Evolutionary conservation across 1,140 invertebrate genomes (phyloP).

Genomic region (Venustaconcha ellipsiformis): DNA sequence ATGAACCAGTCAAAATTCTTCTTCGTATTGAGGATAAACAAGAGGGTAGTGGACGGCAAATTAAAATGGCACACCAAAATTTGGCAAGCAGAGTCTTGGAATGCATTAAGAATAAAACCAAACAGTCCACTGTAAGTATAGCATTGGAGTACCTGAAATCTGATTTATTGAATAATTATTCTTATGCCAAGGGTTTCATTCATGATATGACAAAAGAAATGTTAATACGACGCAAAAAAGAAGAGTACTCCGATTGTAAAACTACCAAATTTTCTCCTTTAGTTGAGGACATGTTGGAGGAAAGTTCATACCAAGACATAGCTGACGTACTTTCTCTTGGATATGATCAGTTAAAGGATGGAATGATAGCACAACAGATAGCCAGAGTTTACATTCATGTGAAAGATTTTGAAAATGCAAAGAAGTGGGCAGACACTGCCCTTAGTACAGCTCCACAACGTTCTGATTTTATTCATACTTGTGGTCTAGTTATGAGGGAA

Average conservation of each 20-base stretch:
- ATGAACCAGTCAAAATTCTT: conserved; percentile 2
- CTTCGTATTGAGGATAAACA: conserved; percentile 24
- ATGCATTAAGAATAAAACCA: conserved; percentile 4
- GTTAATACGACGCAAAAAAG: conserved; percentile 16
- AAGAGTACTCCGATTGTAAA: conserved; percentile 16
- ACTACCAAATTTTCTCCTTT: conserved; percentile 18
- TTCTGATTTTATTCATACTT: too few relatives aligned
- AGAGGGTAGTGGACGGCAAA: conserved; percentile 14
- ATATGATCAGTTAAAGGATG: too few relatives aligned
- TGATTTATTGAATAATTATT: conserved; percentile 2
- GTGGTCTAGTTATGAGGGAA: too few relatives aligned
- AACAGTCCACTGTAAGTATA: neutral
- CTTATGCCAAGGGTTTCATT: conserved; percentile 9
- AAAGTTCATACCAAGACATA: neutral
- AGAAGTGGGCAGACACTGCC: too few relatives aligned
- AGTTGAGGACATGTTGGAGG: conserved; percentile 10
- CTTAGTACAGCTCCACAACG: too few relatives aligned
- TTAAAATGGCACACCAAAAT: conserved; percentile 18
- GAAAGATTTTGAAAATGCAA: too few relatives aligned
- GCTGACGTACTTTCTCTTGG: too few relatives aligned
- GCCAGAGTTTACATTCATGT: too few relatives aligned
- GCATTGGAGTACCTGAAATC: conserved; percentile 3
- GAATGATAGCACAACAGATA: too few relatives aligned
- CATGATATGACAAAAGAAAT: conserved; percentile 20
- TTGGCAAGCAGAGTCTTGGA: conserved; percentile 12